Percentiles rank a stretch among this genome's conserved stretches.
Evolutionary conservation across 2,113 vertebrate species (phyloP).

Genomic region (Rhipidura dahli): DNA sequence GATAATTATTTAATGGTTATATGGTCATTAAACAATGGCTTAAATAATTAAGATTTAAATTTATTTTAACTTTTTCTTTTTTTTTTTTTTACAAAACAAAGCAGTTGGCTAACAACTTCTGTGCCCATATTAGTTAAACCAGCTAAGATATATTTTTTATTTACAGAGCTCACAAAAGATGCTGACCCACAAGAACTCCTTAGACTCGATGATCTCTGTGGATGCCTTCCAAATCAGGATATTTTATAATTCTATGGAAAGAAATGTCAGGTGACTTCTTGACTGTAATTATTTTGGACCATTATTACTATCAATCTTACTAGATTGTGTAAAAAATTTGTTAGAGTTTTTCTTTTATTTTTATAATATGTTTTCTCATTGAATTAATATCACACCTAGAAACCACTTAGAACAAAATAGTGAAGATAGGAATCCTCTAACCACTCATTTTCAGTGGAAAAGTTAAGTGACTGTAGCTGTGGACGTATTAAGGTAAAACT

Average conservation of each 20-base stretch:
- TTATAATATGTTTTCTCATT: neutral
- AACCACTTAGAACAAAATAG: neutral
- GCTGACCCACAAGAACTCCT: neutral
- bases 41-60: neutral
- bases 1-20: conserved; percentile 38
- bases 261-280: neutral
- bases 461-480: neutral
- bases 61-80: neutral
- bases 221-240: neutral
- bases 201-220: neutral
- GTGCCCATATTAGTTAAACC: neutral
- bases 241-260: neutral
- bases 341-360: neutral
- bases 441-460: neutral
- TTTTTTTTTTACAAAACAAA: neutral
- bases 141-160: neutral
- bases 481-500: neutral
- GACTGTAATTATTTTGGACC: neutral
- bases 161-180: neutral
- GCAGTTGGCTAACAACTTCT: neutral
- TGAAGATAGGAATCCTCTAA: neutral
- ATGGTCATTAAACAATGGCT: neutral
- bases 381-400: neutral
- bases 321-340: neutral
- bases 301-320: neutral